Evolutionary conservation across 2,113 vertebrate genomes (phyloP), one percentile per base, ranked within the genome.

Genomic region (Irena cyanogastra): DNA sequence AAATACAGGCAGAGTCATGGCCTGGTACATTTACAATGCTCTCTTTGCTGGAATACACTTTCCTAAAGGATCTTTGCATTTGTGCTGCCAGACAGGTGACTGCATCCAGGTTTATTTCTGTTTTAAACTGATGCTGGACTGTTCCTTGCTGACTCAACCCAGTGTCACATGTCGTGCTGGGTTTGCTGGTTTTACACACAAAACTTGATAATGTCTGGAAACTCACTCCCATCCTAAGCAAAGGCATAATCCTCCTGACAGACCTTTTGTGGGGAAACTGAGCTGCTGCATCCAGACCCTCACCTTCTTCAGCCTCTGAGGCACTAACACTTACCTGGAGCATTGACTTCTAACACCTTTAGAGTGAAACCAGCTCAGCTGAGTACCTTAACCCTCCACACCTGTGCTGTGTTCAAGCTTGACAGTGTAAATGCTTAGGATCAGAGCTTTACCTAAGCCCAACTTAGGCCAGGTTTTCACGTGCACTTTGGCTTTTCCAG

Each of bases 161-260:
- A 10, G 64, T 2, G 0, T 42, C 42, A 10, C 1, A 0, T 35
- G 7, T 11, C 1, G 0, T 21, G 54, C 70, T 47, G 76, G 30
- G 13, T 28, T 63, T 66, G 42, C 85, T 64, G 71, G 28, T 52
- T 44, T 61, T 56, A 65, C 47, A 41, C 7, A 7, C 4, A 8
- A 2, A 21, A n/a, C 63, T 45, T 56, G 33, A 4, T 27, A 50
- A 35, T 1, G 3, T 17, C 79, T 80, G 42, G 54, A 92, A 85
- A 52, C 16, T 33, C 8, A 1, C 26, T 70, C 35, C 60, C 31
- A 4, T 5, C 7, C 42, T 47, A 16, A 56, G 30, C 87, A 44
- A 79, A 59, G 41, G 33, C 4, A 1, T 26, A 53, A 44, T 56
- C 44, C 45, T 33, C 9, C 49, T 11, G 61, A 19, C 0, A 1